phyloP scores from a whole-genome alignment of 2,113 vertebrate genomes.

The Marmota flaviventris region DNA sequence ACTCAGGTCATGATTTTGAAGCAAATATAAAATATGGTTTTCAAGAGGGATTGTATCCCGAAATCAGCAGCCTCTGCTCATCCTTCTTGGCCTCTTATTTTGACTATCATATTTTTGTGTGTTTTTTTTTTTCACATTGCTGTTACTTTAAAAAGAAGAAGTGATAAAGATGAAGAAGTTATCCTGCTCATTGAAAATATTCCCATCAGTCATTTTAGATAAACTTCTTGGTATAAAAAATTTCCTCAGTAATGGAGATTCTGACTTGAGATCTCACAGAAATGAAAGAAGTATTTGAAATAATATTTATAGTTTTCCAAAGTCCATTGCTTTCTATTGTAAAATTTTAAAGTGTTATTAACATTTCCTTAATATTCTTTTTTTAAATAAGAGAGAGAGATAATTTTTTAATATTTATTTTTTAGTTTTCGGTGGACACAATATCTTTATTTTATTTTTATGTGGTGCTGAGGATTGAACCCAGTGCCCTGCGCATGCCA shows the following conservation, averaged over 20 bases:
- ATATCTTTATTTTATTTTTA: too few species aligned
- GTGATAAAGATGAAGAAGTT: background rate
- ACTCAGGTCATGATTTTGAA: background rate
- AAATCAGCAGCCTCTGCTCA: background rate
- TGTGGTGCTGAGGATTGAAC: too few species aligned
- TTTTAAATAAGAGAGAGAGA: too few species aligned
- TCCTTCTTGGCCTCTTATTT: background rate
- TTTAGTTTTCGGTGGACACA: too few species aligned
- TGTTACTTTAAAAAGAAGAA: slow-evolving; percentile 41
- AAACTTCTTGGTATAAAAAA: background rate
- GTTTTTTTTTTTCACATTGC: background rate
- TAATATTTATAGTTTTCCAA: background rate
- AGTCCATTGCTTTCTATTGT: background rate
- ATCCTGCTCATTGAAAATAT: background rate
- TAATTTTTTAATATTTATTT: too few species aligned
- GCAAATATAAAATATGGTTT: background rate
- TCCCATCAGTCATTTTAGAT: background rate
- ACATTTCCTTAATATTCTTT: background rate
- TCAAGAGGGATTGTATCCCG: background rate
- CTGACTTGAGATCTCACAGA: background rate
- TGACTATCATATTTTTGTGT: background rate
- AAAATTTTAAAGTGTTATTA: background rate
- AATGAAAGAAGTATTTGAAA: slow-evolving; percentile 21
- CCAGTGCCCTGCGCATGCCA: too few species aligned
- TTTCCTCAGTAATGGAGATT: background rate